phyloP scores from a whole-genome alignment of 2,113 vertebrate species.

The Aix galericulata region DNA sequence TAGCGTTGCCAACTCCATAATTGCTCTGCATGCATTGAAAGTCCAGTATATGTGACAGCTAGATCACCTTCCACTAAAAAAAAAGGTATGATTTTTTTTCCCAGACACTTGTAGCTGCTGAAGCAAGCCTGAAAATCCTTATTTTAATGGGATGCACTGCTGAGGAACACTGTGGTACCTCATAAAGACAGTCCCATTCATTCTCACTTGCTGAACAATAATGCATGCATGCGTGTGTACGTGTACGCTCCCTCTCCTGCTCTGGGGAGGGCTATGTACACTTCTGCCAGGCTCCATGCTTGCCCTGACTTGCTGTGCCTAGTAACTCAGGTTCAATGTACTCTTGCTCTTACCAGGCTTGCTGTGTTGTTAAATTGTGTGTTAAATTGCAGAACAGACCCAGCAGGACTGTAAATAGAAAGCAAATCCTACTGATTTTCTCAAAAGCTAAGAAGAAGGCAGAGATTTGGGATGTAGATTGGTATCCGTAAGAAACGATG shows the following conservation, averaged over 20 bases:
- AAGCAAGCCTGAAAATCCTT: not conserved
- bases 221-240: fast-evolving
- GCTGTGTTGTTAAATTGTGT: not conserved
- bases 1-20: not conserved
- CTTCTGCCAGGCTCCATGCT: not conserved
- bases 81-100: not conserved
- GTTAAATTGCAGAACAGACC: not conserved
- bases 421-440: not conserved
- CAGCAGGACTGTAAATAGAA: not conserved
- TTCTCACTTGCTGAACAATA: not conserved
- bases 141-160: not conserved
- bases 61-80: not conserved
- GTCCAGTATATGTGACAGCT: not conserved
- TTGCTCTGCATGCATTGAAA: not conserved
- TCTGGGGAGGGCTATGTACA: not conserved
- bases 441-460: not conserved
- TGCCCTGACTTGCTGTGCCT: not conserved
- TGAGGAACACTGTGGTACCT: not conserved
- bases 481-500: not conserved
- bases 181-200: not conserved
- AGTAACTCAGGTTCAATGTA: not conserved
- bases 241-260: not conserved
- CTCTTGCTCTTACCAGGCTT: not conserved
- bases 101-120: not conserved
- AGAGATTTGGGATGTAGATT: not conserved